A percentile compares a stretch with the other conserved stretches of the same genome.
phyloP scores from a whole-genome alignment of 2,888 invertebrate species.

The Aleiodes testaceus region DNA sequence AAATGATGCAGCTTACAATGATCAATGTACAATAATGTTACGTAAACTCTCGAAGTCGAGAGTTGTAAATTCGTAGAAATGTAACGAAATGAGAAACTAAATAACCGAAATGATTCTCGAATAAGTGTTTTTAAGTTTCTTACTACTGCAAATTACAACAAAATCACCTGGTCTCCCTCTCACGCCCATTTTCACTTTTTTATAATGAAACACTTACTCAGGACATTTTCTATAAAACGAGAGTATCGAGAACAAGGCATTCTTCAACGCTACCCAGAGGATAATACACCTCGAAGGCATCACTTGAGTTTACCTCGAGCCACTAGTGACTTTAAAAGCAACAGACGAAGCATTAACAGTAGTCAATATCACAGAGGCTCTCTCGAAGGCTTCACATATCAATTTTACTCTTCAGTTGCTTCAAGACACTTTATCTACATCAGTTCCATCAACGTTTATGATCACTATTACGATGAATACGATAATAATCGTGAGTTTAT shows the following conservation, averaged over 20 bases:
- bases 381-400: conserved; percentile 62
- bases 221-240: conserved; percentile 53
- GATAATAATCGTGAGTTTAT: conserved; percentile 64
- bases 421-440: not conserved
- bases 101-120: not conserved
- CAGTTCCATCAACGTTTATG: not conserved
- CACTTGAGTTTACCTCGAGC: conserved; percentile 60
- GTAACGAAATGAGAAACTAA: conserved; percentile 19
- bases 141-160: conserved; percentile 25
- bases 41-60: not conserved
- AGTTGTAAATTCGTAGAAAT: conserved; percentile 1
- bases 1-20: not conserved
- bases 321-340: conserved; percentile 66
- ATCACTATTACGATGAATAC: conserved; percentile 46
- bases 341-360: conserved; percentile 54
- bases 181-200: conserved; percentile 2
- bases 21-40: conserved; percentile 22
- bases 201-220: conserved; percentile 27
- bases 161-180: conserved; percentile 8
- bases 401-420: conserved; percentile 60
- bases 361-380: conserved; percentile 63
- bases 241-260: conserved; percentile 59
- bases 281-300: conserved; percentile 56
- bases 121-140: conserved; percentile 14
- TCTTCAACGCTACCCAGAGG: conserved; percentile 49